Base-by-base conservation (phyloP, 2,113 vertebrate species). In the Greenwoodochromis staneri region DNA sequence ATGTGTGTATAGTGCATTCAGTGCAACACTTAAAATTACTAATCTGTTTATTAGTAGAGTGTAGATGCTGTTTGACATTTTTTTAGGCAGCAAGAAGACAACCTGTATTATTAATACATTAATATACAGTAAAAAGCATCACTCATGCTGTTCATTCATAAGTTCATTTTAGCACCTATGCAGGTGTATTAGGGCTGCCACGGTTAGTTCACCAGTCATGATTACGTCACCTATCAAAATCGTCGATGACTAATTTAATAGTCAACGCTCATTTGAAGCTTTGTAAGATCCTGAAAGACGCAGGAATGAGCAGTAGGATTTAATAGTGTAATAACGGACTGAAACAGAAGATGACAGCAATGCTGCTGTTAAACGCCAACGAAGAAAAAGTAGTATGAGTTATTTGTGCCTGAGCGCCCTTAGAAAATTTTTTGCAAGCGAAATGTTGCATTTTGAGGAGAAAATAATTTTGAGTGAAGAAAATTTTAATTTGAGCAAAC, bases 381-480 rank as follows among this genome's bases (percentile, higher is more conserved):
- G 2, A 63, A 63, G 29, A 63, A 63, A 34, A 63, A 34, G 9
- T 3, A 19, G 59, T 19, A 63, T 34, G 59, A 34, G 59, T 3
- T 19, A 34, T 63, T 57, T 63, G 59, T 34, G 29, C 29, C 16
- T 63, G 29, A 34, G 8, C 0, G 3, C 57, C 8, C 29, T 17
- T 34, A 61, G 29, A 61, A 57, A 57, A 0, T 0, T 1, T 3
- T 61, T 61, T 61, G 29, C 29, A 1, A 63, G 59, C 5, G 2
- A 36, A 63, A 63, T 63, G 6, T 63, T 63, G 59, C 59, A 63
- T 63, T 0, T 63, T 19, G 29, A 11, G 59, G 59, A 63, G 31
- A 63, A 63, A 63, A 34, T 36, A 0, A 34, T 63, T 63, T 63
- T 63, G 59, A 63, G 59, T 19, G 29, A 63, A 34, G 16, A 63